Evolutionary conservation across 2,113 vertebrate genomes (phyloP).

Genomic region (Zosterops pallidus): DNA sequence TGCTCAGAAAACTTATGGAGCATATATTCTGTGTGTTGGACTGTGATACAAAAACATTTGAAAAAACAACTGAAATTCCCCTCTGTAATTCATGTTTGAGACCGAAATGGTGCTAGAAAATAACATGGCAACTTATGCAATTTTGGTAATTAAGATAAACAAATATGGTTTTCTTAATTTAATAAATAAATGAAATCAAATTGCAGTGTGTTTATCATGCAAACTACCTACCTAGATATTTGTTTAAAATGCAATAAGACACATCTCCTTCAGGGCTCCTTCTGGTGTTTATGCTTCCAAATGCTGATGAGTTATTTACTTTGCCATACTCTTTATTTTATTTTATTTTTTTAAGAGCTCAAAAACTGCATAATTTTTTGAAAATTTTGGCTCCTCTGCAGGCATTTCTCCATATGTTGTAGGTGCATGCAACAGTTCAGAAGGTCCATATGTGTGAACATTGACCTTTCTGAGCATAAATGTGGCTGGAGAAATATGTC

Average conservation of each 20-base stretch:
- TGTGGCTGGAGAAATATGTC: background rate
- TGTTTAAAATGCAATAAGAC: background rate
- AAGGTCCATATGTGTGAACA: background rate
- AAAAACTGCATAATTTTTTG: background rate
- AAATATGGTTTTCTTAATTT: background rate
- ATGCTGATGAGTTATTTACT: background rate
- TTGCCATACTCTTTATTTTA: background rate
- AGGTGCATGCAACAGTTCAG: background rate
- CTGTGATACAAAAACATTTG: background rate
- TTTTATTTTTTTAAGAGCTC: background rate
- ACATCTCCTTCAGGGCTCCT: background rate
- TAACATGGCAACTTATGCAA: background rate
- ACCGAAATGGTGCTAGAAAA: background rate
- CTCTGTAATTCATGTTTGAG: background rate
- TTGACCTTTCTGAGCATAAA: background rate
- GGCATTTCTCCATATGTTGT: background rate
- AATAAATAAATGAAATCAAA: background rate
- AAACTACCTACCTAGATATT: background rate
- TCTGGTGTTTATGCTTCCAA: slow-evolving; percentile 10
- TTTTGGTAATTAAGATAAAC: background rate
- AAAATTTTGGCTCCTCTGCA: background rate
- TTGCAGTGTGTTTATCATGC: background rate
- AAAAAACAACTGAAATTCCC: background rate
- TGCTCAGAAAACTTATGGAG: background rate
- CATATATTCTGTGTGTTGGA: background rate